phyloP scores from a whole-genome alignment of 2,797 vertebrate species.

The Fringilla coelebs region DNA sequence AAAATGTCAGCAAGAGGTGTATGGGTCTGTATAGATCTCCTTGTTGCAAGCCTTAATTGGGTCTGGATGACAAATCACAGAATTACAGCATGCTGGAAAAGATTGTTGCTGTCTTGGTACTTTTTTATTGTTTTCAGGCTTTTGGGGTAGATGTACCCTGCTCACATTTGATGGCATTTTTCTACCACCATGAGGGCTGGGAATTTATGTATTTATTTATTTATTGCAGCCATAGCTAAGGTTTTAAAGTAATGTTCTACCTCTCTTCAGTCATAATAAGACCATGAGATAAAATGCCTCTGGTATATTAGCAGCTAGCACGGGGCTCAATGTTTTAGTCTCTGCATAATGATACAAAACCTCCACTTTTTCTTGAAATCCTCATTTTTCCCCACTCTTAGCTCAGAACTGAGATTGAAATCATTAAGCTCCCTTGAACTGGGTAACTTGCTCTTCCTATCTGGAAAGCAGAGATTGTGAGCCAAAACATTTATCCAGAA shows the following conservation, averaged over 20 bases:
- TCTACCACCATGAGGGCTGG: not conserved
- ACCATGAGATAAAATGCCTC: not conserved
- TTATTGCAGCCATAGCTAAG: not conserved
- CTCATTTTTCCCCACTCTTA: not conserved
- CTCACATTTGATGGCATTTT: not conserved
- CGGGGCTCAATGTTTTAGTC: not conserved
- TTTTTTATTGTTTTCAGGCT: not conserved
- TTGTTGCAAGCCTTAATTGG: not conserved
- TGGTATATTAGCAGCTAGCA: not conserved
- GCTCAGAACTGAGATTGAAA: not conserved
- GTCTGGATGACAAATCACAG: not conserved
- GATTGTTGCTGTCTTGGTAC: not conserved
- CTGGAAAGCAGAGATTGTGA: not conserved
- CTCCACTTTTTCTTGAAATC: not conserved
- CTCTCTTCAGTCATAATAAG: not conserved
- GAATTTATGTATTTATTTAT: not conserved
- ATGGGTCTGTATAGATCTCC: not conserved
- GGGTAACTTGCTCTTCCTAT: not conserved
- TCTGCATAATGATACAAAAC: not conserved
- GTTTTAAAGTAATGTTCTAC: not conserved
- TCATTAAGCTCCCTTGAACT: not conserved
- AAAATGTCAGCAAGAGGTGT: not conserved
- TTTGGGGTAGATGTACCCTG: not conserved
- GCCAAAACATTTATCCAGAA: not conserved
- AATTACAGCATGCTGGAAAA: not conserved